A percentile compares a stretch with the other conserved stretches of the same genome.
Conservation (phyloP, 2,797 vertebrate species). For the Diplodus sargus region DNA sequence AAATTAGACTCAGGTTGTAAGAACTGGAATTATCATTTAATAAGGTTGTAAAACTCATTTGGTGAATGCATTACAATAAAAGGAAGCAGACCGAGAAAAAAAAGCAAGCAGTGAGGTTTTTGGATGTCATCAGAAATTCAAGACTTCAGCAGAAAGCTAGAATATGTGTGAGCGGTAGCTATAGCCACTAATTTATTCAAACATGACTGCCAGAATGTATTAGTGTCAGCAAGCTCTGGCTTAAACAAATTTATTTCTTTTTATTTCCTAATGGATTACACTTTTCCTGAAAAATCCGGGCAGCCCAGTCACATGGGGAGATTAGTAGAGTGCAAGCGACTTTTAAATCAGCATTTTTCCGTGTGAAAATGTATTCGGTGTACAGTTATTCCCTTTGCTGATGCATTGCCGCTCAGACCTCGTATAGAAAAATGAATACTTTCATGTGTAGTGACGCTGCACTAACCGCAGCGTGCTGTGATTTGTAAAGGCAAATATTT, state of each 20-base stretch:
- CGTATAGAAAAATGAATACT: background rate
- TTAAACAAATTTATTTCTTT: slow-evolving; percentile 65
- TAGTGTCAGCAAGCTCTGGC: slow-evolving; percentile 59
- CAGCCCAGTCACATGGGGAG: slow-evolving; percentile 33
- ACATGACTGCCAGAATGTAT: slow-evolving; percentile 56
- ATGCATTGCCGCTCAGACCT: slow-evolving; percentile 6
- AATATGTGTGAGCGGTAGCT: slow-evolving; percentile 35
- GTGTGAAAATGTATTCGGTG: slow-evolving; percentile 19
- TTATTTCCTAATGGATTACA: slow-evolving; percentile 66
- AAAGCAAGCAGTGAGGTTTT: slow-evolving; percentile 5
- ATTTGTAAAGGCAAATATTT: slow-evolving; percentile 5
- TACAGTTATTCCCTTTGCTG: slow-evolving; percentile 32
- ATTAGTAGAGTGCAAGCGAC: slow-evolving; percentile 51
- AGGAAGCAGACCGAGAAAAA: background rate
- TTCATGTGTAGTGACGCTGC: background rate
- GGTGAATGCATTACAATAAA: slow-evolving; percentile 9
- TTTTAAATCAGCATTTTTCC: slow-evolving; percentile 39
- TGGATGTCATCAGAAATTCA: slow-evolving; percentile 39
- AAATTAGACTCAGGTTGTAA: background rate
- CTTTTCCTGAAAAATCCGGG: slow-evolving; percentile 36
- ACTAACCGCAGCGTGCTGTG: background rate
- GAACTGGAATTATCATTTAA: slow-evolving; percentile 4
- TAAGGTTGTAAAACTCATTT: background rate
- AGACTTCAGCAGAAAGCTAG: slow-evolving; percentile 59
- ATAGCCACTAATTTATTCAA: slow-evolving; percentile 58